Evolutionary conservation across 2,888 invertebrate genomes (phyloP).

Genomic region (Drosophila sordidula): DNA sequence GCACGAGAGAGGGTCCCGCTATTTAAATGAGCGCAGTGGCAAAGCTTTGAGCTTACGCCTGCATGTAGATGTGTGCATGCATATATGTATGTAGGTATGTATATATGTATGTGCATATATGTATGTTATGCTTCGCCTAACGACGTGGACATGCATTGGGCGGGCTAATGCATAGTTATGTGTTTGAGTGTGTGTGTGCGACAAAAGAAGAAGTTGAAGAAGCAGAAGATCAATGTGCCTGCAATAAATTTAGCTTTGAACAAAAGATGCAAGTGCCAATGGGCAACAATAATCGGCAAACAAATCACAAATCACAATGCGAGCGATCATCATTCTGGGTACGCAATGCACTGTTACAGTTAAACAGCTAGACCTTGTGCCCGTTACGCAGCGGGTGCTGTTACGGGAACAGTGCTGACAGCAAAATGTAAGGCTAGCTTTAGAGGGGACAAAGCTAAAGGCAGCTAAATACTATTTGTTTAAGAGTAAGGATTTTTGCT

Average conservation of each 20-base stretch:
- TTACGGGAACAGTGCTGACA: background rate
- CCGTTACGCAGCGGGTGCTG: constrained; percentile 67
- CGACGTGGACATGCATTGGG: constrained; percentile 74
- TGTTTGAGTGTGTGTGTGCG: constrained; percentile 12
- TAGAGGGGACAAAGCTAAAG: background rate
- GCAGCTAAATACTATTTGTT: background rate
- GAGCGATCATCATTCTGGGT: constrained; percentile 46
- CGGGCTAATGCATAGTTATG: constrained; percentile 40
- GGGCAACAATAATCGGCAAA: constrained; percentile 63
- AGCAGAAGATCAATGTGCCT: constrained; percentile 38
- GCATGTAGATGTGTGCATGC: background rate
- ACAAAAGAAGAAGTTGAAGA: constrained; percentile 45
- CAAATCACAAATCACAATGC: constrained; percentile 57
- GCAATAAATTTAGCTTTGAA: constrained; percentile 67
- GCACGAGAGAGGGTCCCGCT: constrained; percentile 60
- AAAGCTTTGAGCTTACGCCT: constrained; percentile 49
- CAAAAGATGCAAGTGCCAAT: constrained; percentile 50
- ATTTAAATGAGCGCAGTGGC: constrained; percentile 65
- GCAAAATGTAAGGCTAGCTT: background rate
- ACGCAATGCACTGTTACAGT: constrained; percentile 44
- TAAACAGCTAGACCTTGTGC: constrained; percentile 63
- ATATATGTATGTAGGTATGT: too few species aligned
- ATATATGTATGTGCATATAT: background rate
- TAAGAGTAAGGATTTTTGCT: too few species aligned
- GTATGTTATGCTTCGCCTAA: constrained; percentile 63